These are phyloP conservation scores for Paedocypris micromegethes DNA, from an alignment of 2,797 vertebrate genomes.

Conservation along the genomic window DNA sequence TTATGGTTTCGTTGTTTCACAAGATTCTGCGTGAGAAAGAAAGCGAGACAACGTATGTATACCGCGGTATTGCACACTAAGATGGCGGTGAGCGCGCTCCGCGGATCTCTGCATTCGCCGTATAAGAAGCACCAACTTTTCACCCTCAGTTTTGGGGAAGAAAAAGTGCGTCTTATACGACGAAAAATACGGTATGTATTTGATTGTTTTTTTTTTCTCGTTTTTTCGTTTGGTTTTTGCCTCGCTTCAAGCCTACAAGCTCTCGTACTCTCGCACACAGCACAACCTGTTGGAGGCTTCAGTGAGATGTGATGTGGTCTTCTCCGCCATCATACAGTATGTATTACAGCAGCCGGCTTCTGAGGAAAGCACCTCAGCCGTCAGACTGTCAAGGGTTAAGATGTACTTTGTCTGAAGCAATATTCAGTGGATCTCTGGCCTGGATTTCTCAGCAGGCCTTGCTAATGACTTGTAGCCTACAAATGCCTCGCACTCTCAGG, in stretches of 20 bases:
- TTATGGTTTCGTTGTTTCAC: too few relatives aligned
- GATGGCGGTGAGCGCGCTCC: too few relatives aligned
- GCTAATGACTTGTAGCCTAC: slow-evolving; percentile 96
- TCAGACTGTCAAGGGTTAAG: slow-evolving; percentile 65
- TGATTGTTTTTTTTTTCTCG: too few relatives aligned
- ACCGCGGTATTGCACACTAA: too few relatives aligned
- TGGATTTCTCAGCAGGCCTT: slow-evolving; percentile 66
- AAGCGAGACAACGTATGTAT: too few relatives aligned
- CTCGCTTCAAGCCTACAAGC: neutral
- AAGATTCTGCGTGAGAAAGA: too few relatives aligned
- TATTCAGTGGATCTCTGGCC: slow-evolving; percentile 73
- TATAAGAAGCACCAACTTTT: too few relatives aligned
- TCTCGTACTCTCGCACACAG: slow-evolving; percentile 26
- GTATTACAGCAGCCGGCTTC: slow-evolving; percentile 55
- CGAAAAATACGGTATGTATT: too few relatives aligned
- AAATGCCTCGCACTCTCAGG: slow-evolving; percentile 94
- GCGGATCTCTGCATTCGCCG: too few relatives aligned
- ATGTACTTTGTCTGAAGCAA: slow-evolving; percentile 70
- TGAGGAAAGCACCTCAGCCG: slow-evolving; percentile 47
- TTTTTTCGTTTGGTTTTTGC: slow-evolving; percentile 15
- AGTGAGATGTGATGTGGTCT: slow-evolving; percentile 37
- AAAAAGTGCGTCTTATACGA: too few relatives aligned
- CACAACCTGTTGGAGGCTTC: slow-evolving; percentile 46
- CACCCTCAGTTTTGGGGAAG: too few relatives aligned
- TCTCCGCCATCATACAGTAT: slow-evolving; percentile 50